Conservation (phyloP, 2,797 vertebrate genomes). For the Loris lydekkerianus region DNA sequence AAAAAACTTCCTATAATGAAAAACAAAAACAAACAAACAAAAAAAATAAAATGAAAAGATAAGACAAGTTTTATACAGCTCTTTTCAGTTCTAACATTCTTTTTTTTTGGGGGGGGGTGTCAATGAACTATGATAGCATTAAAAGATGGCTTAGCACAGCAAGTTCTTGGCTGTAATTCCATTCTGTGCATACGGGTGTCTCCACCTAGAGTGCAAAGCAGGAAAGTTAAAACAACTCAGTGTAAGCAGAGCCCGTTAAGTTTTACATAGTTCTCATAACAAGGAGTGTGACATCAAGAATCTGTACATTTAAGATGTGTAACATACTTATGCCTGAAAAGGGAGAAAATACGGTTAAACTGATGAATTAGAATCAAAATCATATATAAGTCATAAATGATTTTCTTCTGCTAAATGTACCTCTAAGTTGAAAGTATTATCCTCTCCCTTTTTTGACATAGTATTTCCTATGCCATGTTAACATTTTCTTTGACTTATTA, state of each 20-base stretch:
- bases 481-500: conserved; percentile 25
- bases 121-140: not conserved
- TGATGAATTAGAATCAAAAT: conserved; percentile 13
- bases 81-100: not conserved
- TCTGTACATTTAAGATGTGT: not conserved
- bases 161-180: not conserved
- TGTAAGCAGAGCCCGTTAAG: not conserved
- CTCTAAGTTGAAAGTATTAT: conserved; percentile 22
- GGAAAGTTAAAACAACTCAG: conserved; percentile 18
- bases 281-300: not conserved
- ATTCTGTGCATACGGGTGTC: not conserved
- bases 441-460: not conserved
- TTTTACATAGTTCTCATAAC: not conserved
- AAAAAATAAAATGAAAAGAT: not conserved
- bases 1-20: too few species aligned
- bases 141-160: not conserved
- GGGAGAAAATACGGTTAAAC: not conserved
- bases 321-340: not conserved
- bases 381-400: not conserved
- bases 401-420: not conserved
- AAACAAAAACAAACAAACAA: too few species aligned
- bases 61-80: not conserved
- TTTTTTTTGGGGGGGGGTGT: not conserved
- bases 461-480: not conserved
- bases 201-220: conserved; percentile 71